A percentile compares a stretch with the other conserved stretches of the same genome.
These are phyloP conservation scores for Lasioglossum malachurum DNA, from an alignment of 2,888 invertebrate species.

Conservation along the genomic window DNA sequence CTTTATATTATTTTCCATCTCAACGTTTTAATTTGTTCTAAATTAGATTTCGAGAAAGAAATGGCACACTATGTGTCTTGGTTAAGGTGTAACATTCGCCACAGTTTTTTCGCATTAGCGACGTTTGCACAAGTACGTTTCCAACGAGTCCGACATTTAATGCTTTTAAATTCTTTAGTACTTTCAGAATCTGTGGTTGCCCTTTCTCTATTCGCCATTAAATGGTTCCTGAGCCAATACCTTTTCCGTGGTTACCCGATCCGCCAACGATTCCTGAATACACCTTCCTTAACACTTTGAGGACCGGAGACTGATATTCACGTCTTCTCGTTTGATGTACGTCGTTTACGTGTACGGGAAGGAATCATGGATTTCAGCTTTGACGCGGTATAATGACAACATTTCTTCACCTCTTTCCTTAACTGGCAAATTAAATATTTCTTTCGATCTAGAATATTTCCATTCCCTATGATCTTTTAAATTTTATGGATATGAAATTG, in stretches of 20 bases:
- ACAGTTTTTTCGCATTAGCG: not conserved
- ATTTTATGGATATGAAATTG: too few species aligned
- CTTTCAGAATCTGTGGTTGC: not conserved
- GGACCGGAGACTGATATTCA: not conserved
- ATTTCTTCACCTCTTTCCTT: not conserved
- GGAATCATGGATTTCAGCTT: not conserved
- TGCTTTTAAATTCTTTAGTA: not conserved
- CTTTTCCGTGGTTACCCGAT: not conserved
- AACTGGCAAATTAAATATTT: too few species aligned
- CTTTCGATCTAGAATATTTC: too few species aligned
- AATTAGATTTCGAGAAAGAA: not conserved
- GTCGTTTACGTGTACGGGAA: not conserved
- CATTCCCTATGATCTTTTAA: too few species aligned
- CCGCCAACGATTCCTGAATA: constrained; percentile 1
- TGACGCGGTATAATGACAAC: not conserved
- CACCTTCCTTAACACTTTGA: not conserved
- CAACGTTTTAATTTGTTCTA: not conserved
- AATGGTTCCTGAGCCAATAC: not conserved
- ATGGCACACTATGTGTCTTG: not conserved
- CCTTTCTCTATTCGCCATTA: not conserved
- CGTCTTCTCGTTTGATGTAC: not conserved
- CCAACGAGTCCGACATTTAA: not conserved
- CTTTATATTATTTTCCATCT: too few species aligned
- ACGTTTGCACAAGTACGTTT: not conserved
- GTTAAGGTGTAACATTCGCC: not conserved